A percentile compares a stretch with the other conserved stretches of the same genome.
These are phyloP conservation scores for Drosophila athabasca DNA, from an alignment of 1,140 invertebrate genomes.

Conservation along the genomic window DNA sequence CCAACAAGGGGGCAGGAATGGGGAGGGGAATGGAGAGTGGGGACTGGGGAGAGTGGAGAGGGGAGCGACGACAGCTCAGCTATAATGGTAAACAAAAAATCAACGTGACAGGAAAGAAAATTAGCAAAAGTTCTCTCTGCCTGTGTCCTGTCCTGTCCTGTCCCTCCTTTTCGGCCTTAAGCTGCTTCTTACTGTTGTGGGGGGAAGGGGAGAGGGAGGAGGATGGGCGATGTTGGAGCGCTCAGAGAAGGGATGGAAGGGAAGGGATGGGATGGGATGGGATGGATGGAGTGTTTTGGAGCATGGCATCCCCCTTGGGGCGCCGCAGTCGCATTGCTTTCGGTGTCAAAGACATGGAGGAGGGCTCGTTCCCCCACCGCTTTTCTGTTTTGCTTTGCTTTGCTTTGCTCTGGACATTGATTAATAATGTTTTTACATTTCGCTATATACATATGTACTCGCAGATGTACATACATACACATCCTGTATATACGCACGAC, in stretches of 20 bases:
- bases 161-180: conserved; percentile 38
- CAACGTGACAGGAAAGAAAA: conserved; percentile 82
- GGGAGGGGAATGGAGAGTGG: neutral
- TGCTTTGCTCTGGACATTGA: conserved; percentile 68
- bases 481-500: conserved; percentile 52
- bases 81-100: conserved; percentile 82
- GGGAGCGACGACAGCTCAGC: conserved; percentile 71
- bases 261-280: no score
- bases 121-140: conserved; percentile 74
- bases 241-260: neutral
- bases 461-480: neutral
- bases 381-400: conserved; percentile 5
- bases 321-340: conserved; percentile 47
- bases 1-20: conserved; percentile 16
- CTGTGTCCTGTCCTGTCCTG: conserved; percentile 19
- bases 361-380: conserved; percentile 31
- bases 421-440: conserved; percentile 79
- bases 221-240: neutral
- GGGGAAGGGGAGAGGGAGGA: neutral
- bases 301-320: conserved; percentile 49
- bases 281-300: no score
- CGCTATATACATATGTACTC: conserved; percentile 15
- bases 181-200: conserved; percentile 65
- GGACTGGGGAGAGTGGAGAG: conserved; percentile 4
- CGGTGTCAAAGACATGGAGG: conserved; percentile 62